Evolutionary conservation across 2,888 invertebrate species (phyloP), one percentile per base, ranked within the genome.

Genomic region (Onchidella celtica): DNA sequence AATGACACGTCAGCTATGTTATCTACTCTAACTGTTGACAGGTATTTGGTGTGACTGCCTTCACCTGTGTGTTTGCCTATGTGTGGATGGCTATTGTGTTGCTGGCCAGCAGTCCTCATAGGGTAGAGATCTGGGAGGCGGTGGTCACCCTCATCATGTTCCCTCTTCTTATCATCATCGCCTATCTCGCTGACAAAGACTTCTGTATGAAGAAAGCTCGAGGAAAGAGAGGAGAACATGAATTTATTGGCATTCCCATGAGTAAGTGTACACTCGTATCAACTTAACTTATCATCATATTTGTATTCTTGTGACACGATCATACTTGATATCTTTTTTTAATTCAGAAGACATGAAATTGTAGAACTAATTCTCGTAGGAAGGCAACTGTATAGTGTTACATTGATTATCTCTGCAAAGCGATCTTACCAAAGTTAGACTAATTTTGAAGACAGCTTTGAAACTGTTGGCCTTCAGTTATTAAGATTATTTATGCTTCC

Each of bases 51-150:
- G 81, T 81, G 36, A 94, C 94, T 0, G 90, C 93, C 17, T 90
- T 92, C 84, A 93, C 92, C 85, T 93, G 93, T 70, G 87, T 95
- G 38, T 94, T 95, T 86, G 95, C 95, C n/a, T 95, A 95, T 90
- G 89, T 95, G 66, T 95, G 95, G 95, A 92, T 95, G 78, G 92
- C 94, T 38, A 88, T 95, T 38, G 94, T 95, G 66, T 90, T 95
- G 68, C 89, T 93, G 68, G 91, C 85, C 24, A 90, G 92, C 63
- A 89, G 94, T 0, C 94, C 94, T 0, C 86, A 91, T 69, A 85
- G 72, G 17, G 89, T 95, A n/a, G 94, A 94, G 34, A 85, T 95
- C 14, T 95, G 95, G 95, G 95, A 95, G 89, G 95, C 95, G 0
- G 90, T 94, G 1, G 87, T 95, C 61, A 95, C 95, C 0, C 93